phyloP scores from a whole-genome alignment of 2,113 vertebrate genomes.

The Stomatorhinus ivindoensis region DNA sequence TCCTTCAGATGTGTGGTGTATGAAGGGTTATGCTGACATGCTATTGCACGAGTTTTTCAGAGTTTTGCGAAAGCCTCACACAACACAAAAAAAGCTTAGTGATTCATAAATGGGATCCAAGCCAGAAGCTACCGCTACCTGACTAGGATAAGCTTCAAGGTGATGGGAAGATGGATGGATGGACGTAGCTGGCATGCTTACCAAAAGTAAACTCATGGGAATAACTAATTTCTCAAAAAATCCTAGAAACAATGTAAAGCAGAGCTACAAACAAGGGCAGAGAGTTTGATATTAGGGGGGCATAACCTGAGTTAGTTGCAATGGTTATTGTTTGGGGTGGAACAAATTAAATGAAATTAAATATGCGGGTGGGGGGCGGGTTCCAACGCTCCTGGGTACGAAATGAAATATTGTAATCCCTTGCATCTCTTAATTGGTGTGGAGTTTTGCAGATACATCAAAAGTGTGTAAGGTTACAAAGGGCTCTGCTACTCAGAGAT shows the following conservation, averaged over 20 bases:
- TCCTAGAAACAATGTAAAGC: background rate
- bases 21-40: background rate
- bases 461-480: background rate
- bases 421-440: background rate
- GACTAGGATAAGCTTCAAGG: background rate
- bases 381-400: background rate
- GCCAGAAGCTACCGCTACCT: background rate
- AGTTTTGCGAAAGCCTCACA: background rate
- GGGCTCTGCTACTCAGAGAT: background rate
- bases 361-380: background rate
- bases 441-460: background rate
- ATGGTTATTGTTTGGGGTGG: background rate
- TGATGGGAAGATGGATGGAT: background rate
- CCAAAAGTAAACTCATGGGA: background rate
- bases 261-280: background rate
- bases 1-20: background rate
- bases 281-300: background rate
- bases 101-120: background rate
- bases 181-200: too few relatives aligned
- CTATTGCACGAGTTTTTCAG: background rate
- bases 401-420: background rate
- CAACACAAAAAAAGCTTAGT: background rate
- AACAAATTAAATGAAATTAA: background rate
- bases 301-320: background rate
- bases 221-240: background rate